Evolutionary conservation across 35 echinoderm and acorn worm species (phyloP), one percentile per base, ranked within the genome.

Genomic region (Lytechinus pictus): DNA sequence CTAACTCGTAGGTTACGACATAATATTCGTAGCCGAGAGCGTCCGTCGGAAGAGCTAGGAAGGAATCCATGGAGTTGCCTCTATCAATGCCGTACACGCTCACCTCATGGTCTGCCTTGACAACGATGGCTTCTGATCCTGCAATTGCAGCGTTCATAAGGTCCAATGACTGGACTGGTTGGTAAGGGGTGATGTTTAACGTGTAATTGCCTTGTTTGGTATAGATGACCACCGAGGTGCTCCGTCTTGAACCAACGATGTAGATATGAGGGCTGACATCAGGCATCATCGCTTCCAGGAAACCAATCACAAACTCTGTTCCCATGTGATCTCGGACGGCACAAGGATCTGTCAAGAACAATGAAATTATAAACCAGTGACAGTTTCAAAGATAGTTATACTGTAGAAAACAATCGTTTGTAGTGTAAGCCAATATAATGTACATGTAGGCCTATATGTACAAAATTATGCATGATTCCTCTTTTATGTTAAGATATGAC

Each of bases 31-130:
- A 97, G 9, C 98, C 98, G 6, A 99, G 89, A 12, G 95, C 96
- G 86, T 97, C 97, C 51, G 91, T 95, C 19, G 98, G 98, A 5
- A 99, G 94, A 4, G 97, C 98, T 2, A 99, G 94, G 54, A 97
- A 99, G 28, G 98, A 96, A 94, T 97, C 98, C 92, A 95, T 99
- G 27, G 95, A 96, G 86, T 96, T 97, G 21, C 98, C 98, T 27
- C 95, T 91, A 61, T 97, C 96, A 2, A 99, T 27, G 5, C 98
- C 96, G 54, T 96, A 95, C 24, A 99, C 95, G 54, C 89, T 97
- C 51, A 99, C 92, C 16, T 97, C 98, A 66, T 96, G 95, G 71
- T 96, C 97, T 9, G 98, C 57, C 52, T 93, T 95, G 57, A 99
- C 92, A 19, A 96, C 92, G 27, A 97, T 89, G 27, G 98, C 97